These are phyloP conservation scores for Struthidea cinerea DNA, from an alignment of 2,113 vertebrate genomes.

Conservation along the genomic window DNA sequence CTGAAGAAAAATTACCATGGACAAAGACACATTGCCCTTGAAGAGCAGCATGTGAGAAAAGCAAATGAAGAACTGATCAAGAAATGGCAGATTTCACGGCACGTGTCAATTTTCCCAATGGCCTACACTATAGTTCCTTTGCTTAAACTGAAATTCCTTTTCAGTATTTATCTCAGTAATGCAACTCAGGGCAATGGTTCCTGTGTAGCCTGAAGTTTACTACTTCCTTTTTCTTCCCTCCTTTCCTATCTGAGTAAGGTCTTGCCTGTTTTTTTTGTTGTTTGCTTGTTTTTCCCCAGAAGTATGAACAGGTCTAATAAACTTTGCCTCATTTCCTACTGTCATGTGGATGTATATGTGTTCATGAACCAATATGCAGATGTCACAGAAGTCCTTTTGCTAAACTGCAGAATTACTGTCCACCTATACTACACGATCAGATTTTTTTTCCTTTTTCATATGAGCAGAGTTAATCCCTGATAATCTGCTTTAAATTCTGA, in stretches of 20 bases:
- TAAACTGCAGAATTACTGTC: not conserved
- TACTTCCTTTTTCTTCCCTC: not conserved
- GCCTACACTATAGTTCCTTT: not conserved
- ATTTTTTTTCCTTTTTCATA: not conserved
- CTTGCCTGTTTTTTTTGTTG: not conserved
- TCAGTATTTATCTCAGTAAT: not conserved
- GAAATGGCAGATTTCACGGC: not conserved
- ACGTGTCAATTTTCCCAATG: not conserved
- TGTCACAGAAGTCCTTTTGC: not conserved
- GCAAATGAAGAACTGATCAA: not conserved
- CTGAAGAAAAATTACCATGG: not conserved
- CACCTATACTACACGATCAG: not conserved
- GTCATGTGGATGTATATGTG: fast-evolving
- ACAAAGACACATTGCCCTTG: not conserved
- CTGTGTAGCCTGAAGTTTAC: not conserved
- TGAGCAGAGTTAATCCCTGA: not conserved
- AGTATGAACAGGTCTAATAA: not conserved
- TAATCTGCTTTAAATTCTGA: not conserved
- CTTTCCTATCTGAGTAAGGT: not conserved
- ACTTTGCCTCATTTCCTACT: not conserved
- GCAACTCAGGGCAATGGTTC: not conserved
- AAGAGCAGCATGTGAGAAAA: not conserved
- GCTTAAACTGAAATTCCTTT: not conserved
- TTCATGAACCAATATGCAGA: not conserved
- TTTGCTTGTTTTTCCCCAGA: too few relatives aligned